Conservation (phyloP, 2,113 vertebrate genomes). For the Notothenia coriiceps region DNA sequence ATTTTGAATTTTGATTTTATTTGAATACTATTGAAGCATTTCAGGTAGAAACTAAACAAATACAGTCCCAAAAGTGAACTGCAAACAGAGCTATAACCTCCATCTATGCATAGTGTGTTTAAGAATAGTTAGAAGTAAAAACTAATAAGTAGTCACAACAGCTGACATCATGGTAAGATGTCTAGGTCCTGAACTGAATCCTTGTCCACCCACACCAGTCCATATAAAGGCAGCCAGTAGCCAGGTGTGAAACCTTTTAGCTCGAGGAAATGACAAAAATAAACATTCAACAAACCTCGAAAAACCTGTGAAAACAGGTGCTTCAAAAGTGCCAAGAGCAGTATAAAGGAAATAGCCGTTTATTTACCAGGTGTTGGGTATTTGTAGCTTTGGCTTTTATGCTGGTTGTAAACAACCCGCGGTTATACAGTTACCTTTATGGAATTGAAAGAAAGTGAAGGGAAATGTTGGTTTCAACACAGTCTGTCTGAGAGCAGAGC, state of each 20-base stretch:
- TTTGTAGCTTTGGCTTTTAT: slow-evolving; percentile 5
- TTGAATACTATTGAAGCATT: neutral
- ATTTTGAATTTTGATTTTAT: no score
- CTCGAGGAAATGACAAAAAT: slow-evolving; percentile 20
- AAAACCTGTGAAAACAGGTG: slow-evolving; percentile 15
- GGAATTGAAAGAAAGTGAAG: slow-evolving; percentile 2
- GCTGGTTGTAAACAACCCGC: neutral
- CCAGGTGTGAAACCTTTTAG: slow-evolving; percentile 2
- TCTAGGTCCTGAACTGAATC: neutral
- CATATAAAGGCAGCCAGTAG: slow-evolving; percentile 15
- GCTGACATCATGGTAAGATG: slow-evolving; percentile 14
- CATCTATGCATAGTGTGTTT: slow-evolving; percentile 10
- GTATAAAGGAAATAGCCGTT: neutral
- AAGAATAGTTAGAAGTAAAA: neutral
- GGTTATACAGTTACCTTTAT: neutral
- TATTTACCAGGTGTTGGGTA: neutral
- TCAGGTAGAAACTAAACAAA: neutral
- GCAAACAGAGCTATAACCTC: slow-evolving; percentile 3
- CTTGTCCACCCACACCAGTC: slow-evolving; percentile 28
- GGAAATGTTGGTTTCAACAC: neutral
- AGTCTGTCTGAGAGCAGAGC: neutral
- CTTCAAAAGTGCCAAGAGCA: neutral
- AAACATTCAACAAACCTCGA: slow-evolving; percentile 17
- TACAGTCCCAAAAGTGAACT: neutral
- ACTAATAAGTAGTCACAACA: neutral